A percentile compares a stretch with the other conserved stretches of the same genome.
Evolutionary conservation across 2,113 vertebrate genomes (phyloP).

Genomic region (Ceuthmochares aereus): DNA sequence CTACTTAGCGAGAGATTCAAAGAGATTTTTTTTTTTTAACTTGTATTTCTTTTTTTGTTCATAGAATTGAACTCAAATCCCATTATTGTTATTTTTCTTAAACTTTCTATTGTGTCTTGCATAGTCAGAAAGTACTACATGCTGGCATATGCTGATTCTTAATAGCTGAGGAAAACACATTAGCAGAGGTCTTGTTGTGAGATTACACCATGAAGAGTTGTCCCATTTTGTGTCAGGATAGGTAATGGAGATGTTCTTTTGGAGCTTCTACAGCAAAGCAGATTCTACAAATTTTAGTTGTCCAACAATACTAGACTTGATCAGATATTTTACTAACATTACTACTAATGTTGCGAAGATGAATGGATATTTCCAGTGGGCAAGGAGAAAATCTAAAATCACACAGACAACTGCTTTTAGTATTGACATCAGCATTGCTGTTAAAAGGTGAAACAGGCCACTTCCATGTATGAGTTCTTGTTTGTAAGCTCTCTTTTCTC

Average conservation of each 20-base stretch:
- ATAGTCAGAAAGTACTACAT: background rate
- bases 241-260: background rate
- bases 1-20: background rate
- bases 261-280: background rate
- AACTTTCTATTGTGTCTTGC: background rate
- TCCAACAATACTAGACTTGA: background rate
- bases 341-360: rapidly evolving
- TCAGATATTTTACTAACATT: background rate
- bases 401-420: background rate
- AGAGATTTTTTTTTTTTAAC: background rate
- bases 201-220: background rate
- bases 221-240: background rate
- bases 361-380: background rate
- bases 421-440: background rate
- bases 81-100: background rate
- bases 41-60: background rate
- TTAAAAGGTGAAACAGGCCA: background rate
- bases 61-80: background rate
- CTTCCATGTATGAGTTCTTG: background rate
- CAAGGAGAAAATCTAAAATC: background rate
- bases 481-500: background rate
- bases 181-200: background rate
- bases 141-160: background rate
- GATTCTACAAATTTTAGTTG: background rate
- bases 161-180: background rate